Evolutionary conservation across 2,113 vertebrate species (phyloP).

Genomic region (Pluvialis apricaria): DNA sequence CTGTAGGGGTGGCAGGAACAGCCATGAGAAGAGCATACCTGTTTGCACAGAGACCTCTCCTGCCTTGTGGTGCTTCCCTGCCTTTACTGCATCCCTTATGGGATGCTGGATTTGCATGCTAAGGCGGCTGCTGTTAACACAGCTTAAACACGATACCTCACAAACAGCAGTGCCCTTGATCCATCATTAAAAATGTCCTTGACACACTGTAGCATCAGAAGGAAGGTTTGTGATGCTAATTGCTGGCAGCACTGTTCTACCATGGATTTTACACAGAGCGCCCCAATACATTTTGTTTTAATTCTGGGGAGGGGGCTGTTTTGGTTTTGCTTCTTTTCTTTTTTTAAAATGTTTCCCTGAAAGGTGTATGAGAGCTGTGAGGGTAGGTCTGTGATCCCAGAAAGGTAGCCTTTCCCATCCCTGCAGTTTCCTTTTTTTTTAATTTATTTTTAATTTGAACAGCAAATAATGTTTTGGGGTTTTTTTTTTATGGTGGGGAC

Average conservation of each 20-base stretch:
- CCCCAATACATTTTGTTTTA: neutral
- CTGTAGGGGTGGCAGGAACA: neutral
- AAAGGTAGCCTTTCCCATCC: neutral
- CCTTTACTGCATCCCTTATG: neutral
- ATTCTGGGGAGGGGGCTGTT: neutral
- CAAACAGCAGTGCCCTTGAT: constrained; percentile 1
- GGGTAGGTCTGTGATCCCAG: neutral
- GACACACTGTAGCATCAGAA: neutral
- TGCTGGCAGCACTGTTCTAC: neutral
- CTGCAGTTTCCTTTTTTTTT: neutral
- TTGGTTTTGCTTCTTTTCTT: neutral
- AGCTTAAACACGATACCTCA: neutral
- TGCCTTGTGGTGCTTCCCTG: neutral
- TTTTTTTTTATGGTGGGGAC: neutral
- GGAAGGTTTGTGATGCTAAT: neutral
- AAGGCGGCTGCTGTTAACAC: neutral
- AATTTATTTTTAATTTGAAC: neutral
- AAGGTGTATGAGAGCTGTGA: neutral
- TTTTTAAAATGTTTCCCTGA: neutral
- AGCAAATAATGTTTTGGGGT: neutral
- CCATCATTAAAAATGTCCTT: constrained; percentile 48
- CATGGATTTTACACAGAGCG: neutral
- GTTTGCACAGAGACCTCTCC: neutral
- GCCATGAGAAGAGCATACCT: neutral
- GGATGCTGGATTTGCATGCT: neutral